These are phyloP conservation scores for Cyclophora albipunctata DNA, from an alignment of 2,888 invertebrate genomes.

Conservation along the genomic window DNA sequence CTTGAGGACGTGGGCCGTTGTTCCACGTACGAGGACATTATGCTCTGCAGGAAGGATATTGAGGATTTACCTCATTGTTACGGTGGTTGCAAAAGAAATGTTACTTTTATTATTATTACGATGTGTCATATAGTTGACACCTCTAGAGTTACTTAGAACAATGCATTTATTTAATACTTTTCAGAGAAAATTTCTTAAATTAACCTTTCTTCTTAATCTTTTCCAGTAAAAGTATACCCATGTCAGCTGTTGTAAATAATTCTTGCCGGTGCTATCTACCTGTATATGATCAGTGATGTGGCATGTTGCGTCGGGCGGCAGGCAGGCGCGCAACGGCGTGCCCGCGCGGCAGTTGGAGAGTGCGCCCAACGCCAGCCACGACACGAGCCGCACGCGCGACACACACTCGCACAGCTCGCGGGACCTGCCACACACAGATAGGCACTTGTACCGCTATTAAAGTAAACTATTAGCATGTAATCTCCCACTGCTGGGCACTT, in stretches of 20 bases:
- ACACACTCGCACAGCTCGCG: constrained; percentile 97
- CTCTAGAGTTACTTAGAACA: not conserved
- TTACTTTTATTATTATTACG: no score
- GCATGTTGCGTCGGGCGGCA: constrained; percentile 96
- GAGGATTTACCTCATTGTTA: not conserved
- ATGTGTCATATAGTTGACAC: not conserved
- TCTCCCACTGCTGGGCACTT: no score
- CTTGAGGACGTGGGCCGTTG: constrained; percentile 87
- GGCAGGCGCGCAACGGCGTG: constrained; percentile 85
- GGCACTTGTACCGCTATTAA: no score
- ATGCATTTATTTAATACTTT: no score
- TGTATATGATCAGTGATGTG: constrained; percentile 98
- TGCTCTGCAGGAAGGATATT: constrained; percentile 67
- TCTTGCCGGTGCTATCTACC: constrained; percentile 37
- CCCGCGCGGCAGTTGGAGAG: constrained; percentile 82
- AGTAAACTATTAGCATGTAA: no score
- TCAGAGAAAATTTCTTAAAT: no score
- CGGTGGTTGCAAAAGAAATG: no score
- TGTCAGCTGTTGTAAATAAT: not conserved
- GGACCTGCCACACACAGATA: constrained; percentile 35
- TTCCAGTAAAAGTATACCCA: not conserved
- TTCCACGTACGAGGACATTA: constrained; percentile 97
- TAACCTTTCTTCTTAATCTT: no score
- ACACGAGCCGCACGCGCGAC: constrained; percentile 92
- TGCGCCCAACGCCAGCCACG: constrained; percentile 97